Conservation (phyloP, 2,797 vertebrate species). For the Catamblyrhynchus diadema region DNA sequence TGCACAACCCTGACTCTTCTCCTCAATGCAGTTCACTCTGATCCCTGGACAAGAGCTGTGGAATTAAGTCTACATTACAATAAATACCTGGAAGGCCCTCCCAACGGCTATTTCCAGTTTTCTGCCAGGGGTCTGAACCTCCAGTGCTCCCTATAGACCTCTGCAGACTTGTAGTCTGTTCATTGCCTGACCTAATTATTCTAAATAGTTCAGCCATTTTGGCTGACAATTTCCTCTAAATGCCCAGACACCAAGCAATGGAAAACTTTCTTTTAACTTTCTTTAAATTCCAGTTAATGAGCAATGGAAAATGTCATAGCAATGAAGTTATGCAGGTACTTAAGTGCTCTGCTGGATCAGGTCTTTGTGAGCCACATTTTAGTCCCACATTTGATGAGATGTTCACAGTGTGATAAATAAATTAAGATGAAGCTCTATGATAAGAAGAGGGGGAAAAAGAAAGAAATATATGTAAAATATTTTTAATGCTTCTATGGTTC, state of each 20-base stretch:
- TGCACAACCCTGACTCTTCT: background rate
- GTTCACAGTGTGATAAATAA: slow-evolving; percentile 16
- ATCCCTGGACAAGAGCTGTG: background rate
- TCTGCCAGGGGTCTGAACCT: background rate
- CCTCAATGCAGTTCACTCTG: background rate
- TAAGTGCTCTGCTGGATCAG: slow-evolving; percentile 30
- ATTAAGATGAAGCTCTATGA: background rate
- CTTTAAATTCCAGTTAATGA: slow-evolving; percentile 49
- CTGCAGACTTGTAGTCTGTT: background rate
- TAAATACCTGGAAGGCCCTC: background rate
- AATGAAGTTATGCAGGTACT: slow-evolving; percentile 44
- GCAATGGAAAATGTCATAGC: slow-evolving; percentile 42
- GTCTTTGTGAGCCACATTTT: slow-evolving; percentile 7
- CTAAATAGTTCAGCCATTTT: slow-evolving; percentile 11
- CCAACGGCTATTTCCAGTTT: background rate
- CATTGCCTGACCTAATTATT: slow-evolving; percentile 10
- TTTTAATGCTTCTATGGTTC: background rate
- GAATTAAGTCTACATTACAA: background rate
- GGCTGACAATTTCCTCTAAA: slow-evolving; percentile 32
- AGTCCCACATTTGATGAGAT: background rate
- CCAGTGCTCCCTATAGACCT: background rate
- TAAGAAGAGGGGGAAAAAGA: background rate
- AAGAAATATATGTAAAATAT: background rate
- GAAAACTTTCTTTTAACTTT: slow-evolving; percentile 39
- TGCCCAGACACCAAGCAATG: slow-evolving; percentile 37